Evolutionary conservation across 2,113 vertebrate genomes (phyloP), one percentile per base, ranked within the genome.

Genomic region (Crotophaga sulcirostris): DNA sequence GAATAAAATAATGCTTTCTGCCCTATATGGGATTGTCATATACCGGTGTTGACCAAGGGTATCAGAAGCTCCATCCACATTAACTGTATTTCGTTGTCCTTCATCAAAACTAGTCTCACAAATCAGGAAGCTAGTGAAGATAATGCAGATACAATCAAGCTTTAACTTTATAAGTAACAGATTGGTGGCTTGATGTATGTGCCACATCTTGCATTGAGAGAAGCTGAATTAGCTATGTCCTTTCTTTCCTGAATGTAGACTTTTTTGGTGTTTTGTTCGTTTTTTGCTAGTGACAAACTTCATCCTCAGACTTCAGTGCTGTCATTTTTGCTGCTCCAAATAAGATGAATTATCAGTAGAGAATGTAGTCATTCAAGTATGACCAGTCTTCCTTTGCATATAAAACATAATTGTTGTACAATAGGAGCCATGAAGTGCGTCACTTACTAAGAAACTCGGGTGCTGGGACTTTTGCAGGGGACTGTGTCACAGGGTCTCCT

Each of bases 401-500:
- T 45, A 25, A 64, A 83, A 80, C 62, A 28, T 6, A 34, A 25
- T 58, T 23, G 66, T 87, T 13, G 5, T 19, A 4, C 2, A 9
- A 2, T 6, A 25, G 7, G 40, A 75, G 19, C 26, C 23, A 45
- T 7, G 2, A 47, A 75, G 15, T n/a, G 10, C 12, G 21, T 66
- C 25, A 1, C 29, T 69, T 84, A 6, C 10, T 23, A 16, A 56
- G n/a, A 74, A 66, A n/a, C 42, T 74, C 20, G 29, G 59, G 45
- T 89, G 34, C 25, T 79, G 33, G 5, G 18, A 20, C 40, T 68
- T 24, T 33, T 56, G 58, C 23, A 34, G 20, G 74, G 29, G 36
- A 9, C 10, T 15, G 0, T 2, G 10, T 20, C 26, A 38, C 11
- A 45, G 42, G 16, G 13, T 63, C 45, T 81, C 9, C 45, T 0